Evolutionary conservation across 1,140 invertebrate genomes (phyloP).

Genomic region (Phortica variegata): DNA sequence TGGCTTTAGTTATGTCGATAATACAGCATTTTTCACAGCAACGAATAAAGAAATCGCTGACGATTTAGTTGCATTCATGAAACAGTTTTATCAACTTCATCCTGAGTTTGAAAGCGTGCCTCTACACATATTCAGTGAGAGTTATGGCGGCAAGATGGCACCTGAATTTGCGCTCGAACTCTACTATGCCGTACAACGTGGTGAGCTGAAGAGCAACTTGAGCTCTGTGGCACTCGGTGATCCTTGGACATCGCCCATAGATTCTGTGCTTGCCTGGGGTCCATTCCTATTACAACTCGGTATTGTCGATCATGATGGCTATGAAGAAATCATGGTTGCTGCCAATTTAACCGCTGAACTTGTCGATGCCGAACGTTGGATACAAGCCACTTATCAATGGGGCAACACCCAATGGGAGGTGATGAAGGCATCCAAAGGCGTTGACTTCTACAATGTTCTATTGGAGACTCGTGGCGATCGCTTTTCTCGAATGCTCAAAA

Average conservation of each 20-base stretch:
- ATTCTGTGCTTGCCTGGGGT: conserved; percentile 77
- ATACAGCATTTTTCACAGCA: conserved; percentile 60
- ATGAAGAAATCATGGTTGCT: conserved; percentile 58
- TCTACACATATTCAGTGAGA: conserved; percentile 81
- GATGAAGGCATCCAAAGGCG: conserved; percentile 61
- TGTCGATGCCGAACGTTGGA: conserved; percentile 62
- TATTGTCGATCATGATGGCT: conserved; percentile 65
- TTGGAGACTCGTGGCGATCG: conserved; percentile 38
- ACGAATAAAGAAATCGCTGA: conserved; percentile 73
- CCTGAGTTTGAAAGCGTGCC: conserved; percentile 70
- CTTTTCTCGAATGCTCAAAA: conserved; percentile 36
- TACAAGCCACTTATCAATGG: conserved; percentile 67
- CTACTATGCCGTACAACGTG: conserved; percentile 65
- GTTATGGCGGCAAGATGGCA: conserved; percentile 89
- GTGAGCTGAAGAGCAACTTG: conserved; percentile 70
- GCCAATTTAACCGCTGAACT: conserved; percentile 60
- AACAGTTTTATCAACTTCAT: conserved; percentile 64
- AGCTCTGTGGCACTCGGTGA: conserved; percentile 79
- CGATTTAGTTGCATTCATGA: conserved; percentile 75
- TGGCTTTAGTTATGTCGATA: conserved; percentile 83
- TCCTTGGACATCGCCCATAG: conserved; percentile 83
- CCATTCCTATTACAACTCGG: conserved; percentile 63
- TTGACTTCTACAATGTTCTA: conserved; percentile 82
- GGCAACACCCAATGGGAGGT: conserved; percentile 64
- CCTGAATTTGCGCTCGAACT: conserved; percentile 68